Evolutionary conservation across 2,888 invertebrate genomes (phyloP), one percentile per base, ranked within the genome.

Genomic region (Apodemia mormo): DNA sequence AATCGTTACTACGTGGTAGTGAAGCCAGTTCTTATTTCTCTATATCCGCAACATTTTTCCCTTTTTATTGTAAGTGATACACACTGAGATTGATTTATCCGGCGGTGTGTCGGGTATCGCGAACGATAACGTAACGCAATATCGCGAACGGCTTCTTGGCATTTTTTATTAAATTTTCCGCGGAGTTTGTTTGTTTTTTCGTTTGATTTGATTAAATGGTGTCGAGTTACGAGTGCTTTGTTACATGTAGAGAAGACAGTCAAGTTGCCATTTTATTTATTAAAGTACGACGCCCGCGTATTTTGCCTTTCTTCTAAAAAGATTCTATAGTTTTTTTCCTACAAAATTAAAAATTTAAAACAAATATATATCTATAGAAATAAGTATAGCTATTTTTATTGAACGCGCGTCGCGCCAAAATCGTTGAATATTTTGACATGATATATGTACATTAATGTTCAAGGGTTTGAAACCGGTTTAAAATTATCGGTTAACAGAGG

Each of bases 31-130:
- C 64, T 2, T n/a, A 8, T 64, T 37, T 64, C 64, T 64, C 33
- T 64, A 64, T 14, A 64, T 65, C 64, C 40, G 43, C 65, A 67
- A 52, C 49, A 76, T 78, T 79, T 76, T 78, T 54, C 52, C 76
- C 75, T 80, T 80, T 81, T 82, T 82, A 79, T 78, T 82, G 87
- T 82, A 88, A 88, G 80, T 80, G 86, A 87, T 87, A 85, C 84
- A 84, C 81, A 75, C 65, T 71, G 70, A 65, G 49, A 68, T 72
- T 72, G 70, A 72, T 71, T 70, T 49, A 69, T 68, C 58, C 79
- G 81, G 82, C 72, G 72, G 76, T 72, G 68, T 71, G 68, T 73
- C 73, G 75, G 56, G 74, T 76, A 76, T 74, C 74, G 65, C 71
- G 49, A 49, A 49, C 49, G 49, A 49, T 49, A 49, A 49, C 49